Evolutionary conservation across 2,797 vertebrate genomes (phyloP).

Genomic region (Ammospiza maritima): DNA sequence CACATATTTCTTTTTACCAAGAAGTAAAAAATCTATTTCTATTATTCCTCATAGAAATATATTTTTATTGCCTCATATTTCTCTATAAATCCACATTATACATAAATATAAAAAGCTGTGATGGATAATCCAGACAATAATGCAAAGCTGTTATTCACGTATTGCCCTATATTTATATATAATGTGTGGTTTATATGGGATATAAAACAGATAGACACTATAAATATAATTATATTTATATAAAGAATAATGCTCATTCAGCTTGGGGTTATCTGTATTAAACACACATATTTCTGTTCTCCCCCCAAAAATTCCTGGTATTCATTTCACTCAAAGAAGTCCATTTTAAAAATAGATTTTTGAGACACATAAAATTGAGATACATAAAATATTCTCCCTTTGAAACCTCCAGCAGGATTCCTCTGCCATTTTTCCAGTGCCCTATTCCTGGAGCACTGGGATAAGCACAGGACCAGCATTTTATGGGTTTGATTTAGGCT

Average conservation of each 20-base stretch:
- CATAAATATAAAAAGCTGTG: background rate
- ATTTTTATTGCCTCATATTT: background rate
- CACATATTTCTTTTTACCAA: background rate
- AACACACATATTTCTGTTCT: background rate
- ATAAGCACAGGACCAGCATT: background rate
- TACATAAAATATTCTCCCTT: background rate
- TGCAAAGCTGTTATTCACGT: background rate
- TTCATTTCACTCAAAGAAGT: background rate
- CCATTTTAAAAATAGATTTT: background rate
- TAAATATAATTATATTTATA: background rate
- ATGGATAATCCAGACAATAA: background rate
- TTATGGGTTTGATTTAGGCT: background rate
- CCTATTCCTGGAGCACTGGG: background rate
- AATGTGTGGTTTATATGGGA: background rate
- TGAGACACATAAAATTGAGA: rapidly evolving
- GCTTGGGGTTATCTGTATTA: background rate
- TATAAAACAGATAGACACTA: background rate
- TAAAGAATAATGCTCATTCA: background rate
- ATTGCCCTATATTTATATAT: background rate
- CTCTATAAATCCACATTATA: background rate
- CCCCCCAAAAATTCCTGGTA: background rate
- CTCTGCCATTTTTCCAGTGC: background rate
- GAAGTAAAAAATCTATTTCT: background rate
- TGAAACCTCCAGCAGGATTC: background rate
- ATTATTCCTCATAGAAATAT: background rate